Base-by-base conservation (phyloP, 2,888 invertebrate species). In the Hemicrepidius hirtus region DNA sequence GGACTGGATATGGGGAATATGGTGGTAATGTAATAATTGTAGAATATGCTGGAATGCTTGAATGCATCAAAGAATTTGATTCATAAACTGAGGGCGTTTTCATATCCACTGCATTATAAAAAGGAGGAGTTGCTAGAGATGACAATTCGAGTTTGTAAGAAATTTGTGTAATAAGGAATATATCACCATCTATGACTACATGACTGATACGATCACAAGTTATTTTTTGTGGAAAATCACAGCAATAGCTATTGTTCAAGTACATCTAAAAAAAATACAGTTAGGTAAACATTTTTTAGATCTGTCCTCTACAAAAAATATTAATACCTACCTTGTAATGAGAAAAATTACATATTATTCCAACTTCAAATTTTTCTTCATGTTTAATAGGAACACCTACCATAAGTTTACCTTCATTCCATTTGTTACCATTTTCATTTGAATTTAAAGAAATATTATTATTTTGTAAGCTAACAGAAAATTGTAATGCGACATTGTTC, bases 401-500 rank as follows among this genome's bases (percentile, higher is more conserved):
- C 59, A 84, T 83, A 62, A 84, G 85, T 79, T 90, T 89, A 76
- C 90, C 89, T 0, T 84, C 80, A 0, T 90, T 90, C 90, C 90
- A 90, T 40, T 76, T n/a, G n/a, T n/a, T 81, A 80, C 87, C 86
- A 4, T 84, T 83, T 66, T 85, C 82, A 44, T 89, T 85, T 44
- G 87, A 85, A 80, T 90, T 90, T 44, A 90, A 83, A 10, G 88
- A 87, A 7, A 90, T 80, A 16, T 85, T 80, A 21, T 86, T 85
- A 35, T 88, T 87, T 5, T 79, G 75, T 74, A 89, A 88, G 20
- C 88, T 86, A 12, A 88, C 87, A 24, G 91, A 90, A 0, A 94
- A 81, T 77, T 94, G 93, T 1, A 94, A 84, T 0, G 92, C 92
- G 46, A 94, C 91, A 80, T 94, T 93, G 80, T 92, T 93, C 0